A percentile compares a stretch with the other conserved stretches of the same genome.
Conservation (phyloP, 2,797 vertebrate species). For the Coracias cyanogaster region DNA sequence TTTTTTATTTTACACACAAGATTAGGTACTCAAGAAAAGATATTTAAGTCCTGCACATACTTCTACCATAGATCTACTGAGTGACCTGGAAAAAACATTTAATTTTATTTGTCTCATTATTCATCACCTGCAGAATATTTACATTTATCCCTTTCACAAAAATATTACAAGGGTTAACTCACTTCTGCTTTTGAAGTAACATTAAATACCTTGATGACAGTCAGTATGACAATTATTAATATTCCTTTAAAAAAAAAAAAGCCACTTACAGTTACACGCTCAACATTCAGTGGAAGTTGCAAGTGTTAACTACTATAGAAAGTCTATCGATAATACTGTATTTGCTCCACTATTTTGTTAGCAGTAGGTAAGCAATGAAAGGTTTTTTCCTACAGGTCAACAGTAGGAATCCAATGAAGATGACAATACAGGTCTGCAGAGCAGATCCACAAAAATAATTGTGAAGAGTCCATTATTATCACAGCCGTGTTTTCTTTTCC, state of each 20-base stretch:
- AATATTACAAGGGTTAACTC: background rate
- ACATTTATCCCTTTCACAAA: background rate
- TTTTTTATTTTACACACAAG: background rate
- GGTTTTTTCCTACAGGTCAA: background rate
- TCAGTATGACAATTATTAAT: background rate
- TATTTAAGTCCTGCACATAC: background rate
- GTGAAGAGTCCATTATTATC: background rate
- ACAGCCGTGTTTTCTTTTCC: background rate
- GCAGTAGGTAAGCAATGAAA: background rate
- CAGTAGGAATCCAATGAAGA: background rate
- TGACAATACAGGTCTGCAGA: background rate
- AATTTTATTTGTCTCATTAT: background rate
- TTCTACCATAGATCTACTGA: background rate
- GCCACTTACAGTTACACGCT: background rate
- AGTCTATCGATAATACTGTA: accelerated
- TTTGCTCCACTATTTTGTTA: background rate
- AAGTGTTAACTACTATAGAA: background rate
- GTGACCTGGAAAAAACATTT: background rate
- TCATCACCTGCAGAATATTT: background rate
- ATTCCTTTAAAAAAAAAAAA: background rate
- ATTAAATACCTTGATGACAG: background rate
- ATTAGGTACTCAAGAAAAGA: background rate
- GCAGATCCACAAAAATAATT: background rate
- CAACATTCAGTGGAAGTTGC: background rate
- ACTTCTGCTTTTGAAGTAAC: background rate